Conservation (phyloP, 2,113 vertebrate species). For the Aythya baeri region DNA sequence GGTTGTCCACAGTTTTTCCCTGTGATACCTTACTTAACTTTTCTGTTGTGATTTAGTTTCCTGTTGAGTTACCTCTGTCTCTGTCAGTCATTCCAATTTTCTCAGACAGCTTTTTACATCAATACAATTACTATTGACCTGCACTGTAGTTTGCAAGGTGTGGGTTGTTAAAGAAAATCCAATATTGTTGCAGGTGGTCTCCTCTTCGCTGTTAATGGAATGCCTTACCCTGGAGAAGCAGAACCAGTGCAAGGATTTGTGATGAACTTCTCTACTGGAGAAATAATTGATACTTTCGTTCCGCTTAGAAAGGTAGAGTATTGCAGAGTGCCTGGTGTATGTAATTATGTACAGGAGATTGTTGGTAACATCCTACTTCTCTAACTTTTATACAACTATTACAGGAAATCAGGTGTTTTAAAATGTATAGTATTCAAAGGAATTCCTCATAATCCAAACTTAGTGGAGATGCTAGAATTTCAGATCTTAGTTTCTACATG, state of each 20-base stretch:
- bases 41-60: background rate
- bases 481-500: background rate
- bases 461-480: background rate
- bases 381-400: background rate
- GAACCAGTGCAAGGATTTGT: conserved; percentile 88
- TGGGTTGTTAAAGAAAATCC: background rate
- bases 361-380: background rate
- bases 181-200: conserved; percentile 82
- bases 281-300: conserved; percentile 88
- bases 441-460: background rate
- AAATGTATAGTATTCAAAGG: background rate
- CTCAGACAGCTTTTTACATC: background rate
- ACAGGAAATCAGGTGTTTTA: background rate
- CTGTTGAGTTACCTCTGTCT: background rate
- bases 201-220: conserved; percentile 92
- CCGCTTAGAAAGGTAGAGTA: conserved; percentile 87
- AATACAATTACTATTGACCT: background rate
- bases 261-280: conserved; percentile 90
- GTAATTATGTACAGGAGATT: background rate
- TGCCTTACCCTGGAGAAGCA: conserved; percentile 74
- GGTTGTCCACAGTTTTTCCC: background rate
- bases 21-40: background rate
- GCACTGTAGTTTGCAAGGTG: background rate
- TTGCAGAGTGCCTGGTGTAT: background rate
- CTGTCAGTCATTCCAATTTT: background rate